Base-by-base conservation (phyloP, 2,797 vertebrate genomes). In the Catharus ustulatus region DNA sequence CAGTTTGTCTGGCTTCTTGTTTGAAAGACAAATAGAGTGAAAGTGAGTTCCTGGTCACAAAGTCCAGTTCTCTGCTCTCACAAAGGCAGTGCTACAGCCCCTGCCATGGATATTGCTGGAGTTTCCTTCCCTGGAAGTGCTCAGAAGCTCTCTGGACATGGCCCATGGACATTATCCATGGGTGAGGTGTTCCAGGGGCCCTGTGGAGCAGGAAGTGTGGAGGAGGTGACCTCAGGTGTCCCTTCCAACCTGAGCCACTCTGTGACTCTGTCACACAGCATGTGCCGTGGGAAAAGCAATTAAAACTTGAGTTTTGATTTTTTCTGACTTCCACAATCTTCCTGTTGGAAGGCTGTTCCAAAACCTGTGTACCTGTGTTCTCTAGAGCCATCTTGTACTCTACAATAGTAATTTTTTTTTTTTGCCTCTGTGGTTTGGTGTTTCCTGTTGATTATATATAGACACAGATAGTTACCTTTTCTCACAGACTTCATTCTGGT, bases 141-240 rank as follows among this genome's bases (percentile, higher is more conserved):
- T 46, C 24, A 5, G 0, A 2, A 34, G 23, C 59, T 46, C 42
- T 55, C 18, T 58, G 79, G 23, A 1, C 52, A 42, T 5, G 0
- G 0, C 26, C 32, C 43, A 30, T 52, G 51, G 51, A 12, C 51
- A 20, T 30, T 30, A 30, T 20, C 51, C 51, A 30, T 0, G 3
- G 32, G 19, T 16, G 1, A 5, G 0, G 2, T 49, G 19, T 34
- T 51, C 78, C 51, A 45, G 4, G 57, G 64, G 29, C 29, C 43
- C 57, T 45, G 49, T 5, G 22, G 24, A 27, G 52, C 51, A 58
- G 58, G 14, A 27, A 30, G 43, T 51, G 8, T 43, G 79, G 27
- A 13, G 27, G 1, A 1, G 43, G 57, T 64, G 45, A 42, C 52
- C 45, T 32, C 52, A 32, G 66, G 32, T 30, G 17, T 78, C n/a